These are phyloP conservation scores for Scaptodrosophila lebanonensis DNA, from an alignment of 1,140 invertebrate genomes.

Conservation along the genomic window DNA sequence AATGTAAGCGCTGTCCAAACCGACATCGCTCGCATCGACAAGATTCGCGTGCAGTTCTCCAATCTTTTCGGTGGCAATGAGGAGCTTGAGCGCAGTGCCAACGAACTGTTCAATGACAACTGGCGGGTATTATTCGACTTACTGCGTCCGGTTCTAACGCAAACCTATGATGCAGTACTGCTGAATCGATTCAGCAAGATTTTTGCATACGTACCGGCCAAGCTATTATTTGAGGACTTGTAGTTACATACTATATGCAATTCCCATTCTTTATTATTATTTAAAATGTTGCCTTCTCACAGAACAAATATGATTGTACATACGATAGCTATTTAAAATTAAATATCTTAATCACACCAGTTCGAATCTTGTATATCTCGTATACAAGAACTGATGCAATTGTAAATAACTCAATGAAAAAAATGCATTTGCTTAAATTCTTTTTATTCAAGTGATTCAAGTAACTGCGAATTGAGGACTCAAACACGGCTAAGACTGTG, in stretches of 20 bases:
- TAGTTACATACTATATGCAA: slow-evolving; percentile 1
- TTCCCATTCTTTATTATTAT: neutral
- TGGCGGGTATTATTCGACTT: slow-evolving; percentile 58
- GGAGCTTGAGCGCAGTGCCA: slow-evolving; percentile 57
- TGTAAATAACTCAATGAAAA: too few relatives aligned
- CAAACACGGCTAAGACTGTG: too few relatives aligned
- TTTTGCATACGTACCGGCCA: slow-evolving; percentile 35
- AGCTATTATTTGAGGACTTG: slow-evolving; percentile 30
- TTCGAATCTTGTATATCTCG: too few relatives aligned
- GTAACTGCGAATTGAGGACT: too few relatives aligned
- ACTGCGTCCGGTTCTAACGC: slow-evolving; percentile 34
- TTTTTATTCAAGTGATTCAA: too few relatives aligned
- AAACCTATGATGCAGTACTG: slow-evolving; percentile 32
- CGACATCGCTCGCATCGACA: slow-evolving; percentile 22
- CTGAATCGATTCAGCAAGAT: slow-evolving; percentile 33
- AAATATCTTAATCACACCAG: too few relatives aligned
- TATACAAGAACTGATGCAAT: too few relatives aligned
- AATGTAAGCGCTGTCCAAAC: slow-evolving; percentile 26
- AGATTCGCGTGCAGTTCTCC: slow-evolving; percentile 22
- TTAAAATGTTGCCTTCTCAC: neutral
- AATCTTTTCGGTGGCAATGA: slow-evolving; percentile 52
- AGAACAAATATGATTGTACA: neutral
- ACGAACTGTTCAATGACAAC: slow-evolving; percentile 58
- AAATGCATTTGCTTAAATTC: too few relatives aligned
- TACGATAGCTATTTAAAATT: too few relatives aligned